Base-by-base conservation (phyloP, 2,113 vertebrate genomes). In the Sebastes fasciatus region DNA sequence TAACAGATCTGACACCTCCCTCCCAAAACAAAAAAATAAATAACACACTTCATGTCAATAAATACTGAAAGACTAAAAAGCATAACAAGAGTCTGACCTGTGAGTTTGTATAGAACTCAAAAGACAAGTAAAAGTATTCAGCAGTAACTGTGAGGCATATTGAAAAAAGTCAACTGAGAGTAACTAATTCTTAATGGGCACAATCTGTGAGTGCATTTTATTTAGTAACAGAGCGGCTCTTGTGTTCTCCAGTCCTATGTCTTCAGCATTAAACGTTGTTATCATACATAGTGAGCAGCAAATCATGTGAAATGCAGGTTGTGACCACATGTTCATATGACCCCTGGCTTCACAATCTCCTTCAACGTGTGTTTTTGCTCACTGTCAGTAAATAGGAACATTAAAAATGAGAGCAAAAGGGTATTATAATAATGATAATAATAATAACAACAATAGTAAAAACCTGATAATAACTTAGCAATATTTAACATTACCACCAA, bases 1-100 rank as follows among this genome's bases (percentile, higher is more conserved):
- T 12, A 72, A 82, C 40, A 74, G 54, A 85, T 69, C 17, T 34
- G 5, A 77, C 12, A 66, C 11, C 8, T 52, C 74, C n/a, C 2
- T 64, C 51, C 48, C 23, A 6, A 51, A 80, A 46, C 9, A 4
- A 62, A 86, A 62, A 86, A 83, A 89, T 80, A 86, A 89, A 83
- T 74, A 82, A 83, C 42, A 74, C 57, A 71, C 34, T 69, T 64
- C 43, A 58, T 45, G 26, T 80, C 34, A 90, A 84, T 85, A 83
- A 86, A 86, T 81, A 83, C 52, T 55, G 40, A 81, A 49, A 84
- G 11, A 65, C 42, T 52, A 66, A 71, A 82, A 81, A 74, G 8
- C 10, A 7, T 8, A 45, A 68, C 68, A 60, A 54, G 54, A 45
- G 40, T 55, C 42, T 51, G 46, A 89, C 10, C 23, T 67, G 51